These are phyloP conservation scores for Kradibia gibbosae DNA, from an alignment of 1,140 invertebrate species.

Conservation along the genomic window DNA sequence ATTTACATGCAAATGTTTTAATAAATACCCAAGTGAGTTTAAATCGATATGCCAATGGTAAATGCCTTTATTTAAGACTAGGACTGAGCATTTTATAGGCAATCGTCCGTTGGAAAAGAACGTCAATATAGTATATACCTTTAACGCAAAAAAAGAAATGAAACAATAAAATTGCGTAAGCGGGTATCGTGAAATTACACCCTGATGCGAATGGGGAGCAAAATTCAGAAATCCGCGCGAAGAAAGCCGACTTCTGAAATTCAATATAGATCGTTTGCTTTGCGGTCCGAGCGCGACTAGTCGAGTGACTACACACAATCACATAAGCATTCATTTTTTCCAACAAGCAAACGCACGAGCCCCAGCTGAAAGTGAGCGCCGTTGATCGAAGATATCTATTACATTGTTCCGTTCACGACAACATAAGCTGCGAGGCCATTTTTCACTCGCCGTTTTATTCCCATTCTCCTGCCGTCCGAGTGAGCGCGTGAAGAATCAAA, in stretches of 20 bases:
- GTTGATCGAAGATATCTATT: conserved; percentile 30
- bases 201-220: too few species aligned
- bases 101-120: too few species aligned
- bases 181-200: too few species aligned
- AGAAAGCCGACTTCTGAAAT: background rate
- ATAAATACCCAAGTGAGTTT: background rate
- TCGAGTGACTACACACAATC: background rate
- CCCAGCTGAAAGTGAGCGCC: conserved; percentile 6
- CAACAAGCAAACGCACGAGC: background rate
- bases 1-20: background rate
- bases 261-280: background rate
- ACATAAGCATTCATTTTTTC: conserved; percentile 14
- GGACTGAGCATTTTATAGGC: too few species aligned
- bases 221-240: too few species aligned
- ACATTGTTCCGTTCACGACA: background rate
- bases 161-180: too few species aligned
- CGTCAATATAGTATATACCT: too few species aligned
- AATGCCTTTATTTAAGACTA: too few species aligned
- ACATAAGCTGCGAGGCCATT: conserved; percentile 2
- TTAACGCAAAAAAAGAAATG: too few species aligned
- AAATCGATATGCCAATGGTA: background rate
- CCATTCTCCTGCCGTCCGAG: background rate
- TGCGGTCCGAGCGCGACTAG: background rate
- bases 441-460: conserved; percentile 29
- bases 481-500: conserved; percentile 27